Evolutionary conservation across 2,888 invertebrate species (phyloP).

Genomic region (Meteorus colon): DNA sequence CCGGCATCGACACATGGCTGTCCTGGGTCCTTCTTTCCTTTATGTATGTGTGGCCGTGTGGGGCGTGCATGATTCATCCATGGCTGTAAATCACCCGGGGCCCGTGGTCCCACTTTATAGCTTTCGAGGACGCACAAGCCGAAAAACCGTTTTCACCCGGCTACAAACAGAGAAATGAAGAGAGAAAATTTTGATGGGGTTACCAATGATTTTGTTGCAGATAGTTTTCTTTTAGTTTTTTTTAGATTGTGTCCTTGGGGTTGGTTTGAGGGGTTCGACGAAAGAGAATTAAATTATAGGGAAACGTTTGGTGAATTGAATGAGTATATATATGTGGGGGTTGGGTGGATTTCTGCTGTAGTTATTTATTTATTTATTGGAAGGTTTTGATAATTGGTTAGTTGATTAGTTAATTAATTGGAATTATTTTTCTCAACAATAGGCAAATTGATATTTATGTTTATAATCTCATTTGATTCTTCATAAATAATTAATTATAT

Average conservation of each 20-base stretch:
- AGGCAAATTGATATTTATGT: not conserved
- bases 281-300: no score
- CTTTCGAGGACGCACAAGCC: conserved; percentile 40
- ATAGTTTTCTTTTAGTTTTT: no score
- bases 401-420: not conserved
- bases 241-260: no score
- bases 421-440: not conserved
- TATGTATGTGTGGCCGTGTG: not conserved
- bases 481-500: not conserved
- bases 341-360: no score
- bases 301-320: no score
- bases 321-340: no score
- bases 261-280: no score
- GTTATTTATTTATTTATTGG: no score
- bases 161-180: not conserved
- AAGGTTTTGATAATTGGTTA: not conserved
- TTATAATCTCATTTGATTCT: not conserved
- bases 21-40: conserved; percentile 55
- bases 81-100: conserved; percentile 54
- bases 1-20: conserved; percentile 67
- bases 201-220: no score
- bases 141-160: conserved; percentile 48
- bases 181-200: no score
- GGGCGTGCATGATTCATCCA: conserved; percentile 67
- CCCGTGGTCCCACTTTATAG: conserved; percentile 51